Conservation (phyloP, 92 coral and sea anemone genomes). For the Pocillopora meandrina region DNA sequence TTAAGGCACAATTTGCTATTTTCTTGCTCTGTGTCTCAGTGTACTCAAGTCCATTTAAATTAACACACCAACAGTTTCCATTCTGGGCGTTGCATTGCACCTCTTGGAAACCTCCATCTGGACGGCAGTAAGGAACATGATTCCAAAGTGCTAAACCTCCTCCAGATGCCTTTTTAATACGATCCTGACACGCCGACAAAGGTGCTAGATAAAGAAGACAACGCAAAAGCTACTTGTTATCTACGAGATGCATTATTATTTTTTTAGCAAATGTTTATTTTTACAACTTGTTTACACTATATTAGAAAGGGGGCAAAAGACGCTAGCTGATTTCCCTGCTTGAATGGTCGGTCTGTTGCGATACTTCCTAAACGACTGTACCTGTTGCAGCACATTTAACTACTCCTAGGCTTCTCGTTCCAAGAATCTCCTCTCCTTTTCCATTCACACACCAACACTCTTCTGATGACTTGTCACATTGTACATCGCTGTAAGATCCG, state of each 20-base stretch:
- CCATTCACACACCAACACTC: constrained; percentile 85
- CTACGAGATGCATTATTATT: background rate
- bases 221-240: background rate
- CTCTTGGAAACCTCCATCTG: constrained; percentile 71
- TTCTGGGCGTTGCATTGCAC: constrained; percentile 79
- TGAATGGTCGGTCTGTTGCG: too few species aligned
- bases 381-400: constrained; percentile 61
- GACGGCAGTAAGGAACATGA: constrained; percentile 62
- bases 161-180: constrained; percentile 42
- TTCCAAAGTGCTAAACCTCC: constrained; percentile 73
- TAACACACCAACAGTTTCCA: constrained; percentile 96
- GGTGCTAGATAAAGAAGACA: constrained; percentile 19
- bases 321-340: too few species aligned
- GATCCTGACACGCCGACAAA: constrained; percentile 58
- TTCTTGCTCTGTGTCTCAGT: constrained; percentile 68
- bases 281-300: too few species aligned
- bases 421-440: constrained; percentile 65
- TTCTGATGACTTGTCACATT: constrained; percentile 61
- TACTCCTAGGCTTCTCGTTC: constrained; percentile 66
- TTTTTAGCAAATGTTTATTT: background rate
- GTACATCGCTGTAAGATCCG: constrained; percentile 74
- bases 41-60: constrained; percentile 65
- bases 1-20: constrained; percentile 78
- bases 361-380: background rate
- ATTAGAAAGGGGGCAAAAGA: too few species aligned